phyloP scores from a whole-genome alignment of 1,140 invertebrate genomes.

The Pseudomyrmex flavicornis region DNA sequence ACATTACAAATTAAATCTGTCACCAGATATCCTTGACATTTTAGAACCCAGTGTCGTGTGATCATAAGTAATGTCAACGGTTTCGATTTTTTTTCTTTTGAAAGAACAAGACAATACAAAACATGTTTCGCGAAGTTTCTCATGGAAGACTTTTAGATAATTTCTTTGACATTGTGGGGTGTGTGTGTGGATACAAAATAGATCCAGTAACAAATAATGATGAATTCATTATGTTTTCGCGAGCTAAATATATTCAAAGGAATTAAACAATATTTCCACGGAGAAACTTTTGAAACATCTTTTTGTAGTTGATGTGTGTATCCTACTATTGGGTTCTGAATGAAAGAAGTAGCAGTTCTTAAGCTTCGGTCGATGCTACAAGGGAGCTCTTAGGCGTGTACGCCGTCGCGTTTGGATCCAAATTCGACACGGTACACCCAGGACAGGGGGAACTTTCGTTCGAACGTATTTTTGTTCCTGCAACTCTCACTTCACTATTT shows the following conservation, averaged over 20 bases:
- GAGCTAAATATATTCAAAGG: not conserved
- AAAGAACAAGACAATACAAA: slow-evolving; percentile 69
- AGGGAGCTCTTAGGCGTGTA: slow-evolving; percentile 93
- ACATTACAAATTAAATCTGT: slow-evolving; percentile 69
- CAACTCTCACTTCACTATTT: slow-evolving; percentile 82
- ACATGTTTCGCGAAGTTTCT: slow-evolving; percentile 73
- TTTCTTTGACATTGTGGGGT: not conserved
- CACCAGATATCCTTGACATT: slow-evolving; percentile 60
- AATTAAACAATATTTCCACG: slow-evolving; percentile 61
- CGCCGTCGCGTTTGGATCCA: slow-evolving; percentile 96
- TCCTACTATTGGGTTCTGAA: slow-evolving; percentile 67
- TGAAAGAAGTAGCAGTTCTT: slow-evolving; percentile 64
- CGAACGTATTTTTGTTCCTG: slow-evolving; percentile 81
- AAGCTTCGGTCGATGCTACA: slow-evolving; percentile 87
- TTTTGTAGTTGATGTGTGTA: slow-evolving; percentile 68
- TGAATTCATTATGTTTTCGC: slow-evolving; percentile 19
- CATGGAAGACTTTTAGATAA: slow-evolving; percentile 66
- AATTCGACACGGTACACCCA: slow-evolving; percentile 87
- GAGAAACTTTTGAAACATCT: slow-evolving; percentile 76
- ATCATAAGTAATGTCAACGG: slow-evolving; percentile 70
- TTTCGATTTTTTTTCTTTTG: slow-evolving; percentile 12
- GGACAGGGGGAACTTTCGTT: slow-evolving; percentile 83
- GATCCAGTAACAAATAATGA: not conserved
- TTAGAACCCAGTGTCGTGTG: slow-evolving; percentile 55
- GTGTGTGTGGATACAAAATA: not conserved